phyloP scores from a whole-genome alignment of 2,888 invertebrate genomes.

The Torymus auratus region DNA sequence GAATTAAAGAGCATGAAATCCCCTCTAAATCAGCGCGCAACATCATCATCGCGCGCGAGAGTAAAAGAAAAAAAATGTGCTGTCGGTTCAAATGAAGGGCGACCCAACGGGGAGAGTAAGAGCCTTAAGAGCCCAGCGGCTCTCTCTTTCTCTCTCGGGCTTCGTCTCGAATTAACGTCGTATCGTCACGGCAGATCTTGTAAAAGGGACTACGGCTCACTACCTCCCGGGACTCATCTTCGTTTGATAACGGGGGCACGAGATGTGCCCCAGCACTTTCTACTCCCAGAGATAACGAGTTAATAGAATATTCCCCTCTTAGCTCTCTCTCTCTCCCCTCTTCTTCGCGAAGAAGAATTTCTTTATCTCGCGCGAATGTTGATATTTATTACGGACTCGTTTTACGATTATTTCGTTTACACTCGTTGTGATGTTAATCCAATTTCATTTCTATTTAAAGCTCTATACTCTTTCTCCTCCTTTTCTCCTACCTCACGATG shows the following conservation, averaged over 20 bases:
- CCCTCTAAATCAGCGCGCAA: slow-evolving; percentile 19
- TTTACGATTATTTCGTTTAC: no score
- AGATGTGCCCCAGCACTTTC: slow-evolving; percentile 1
- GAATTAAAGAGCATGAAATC: not conserved
- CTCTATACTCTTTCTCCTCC: no score
- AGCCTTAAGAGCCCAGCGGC: slow-evolving; percentile 1
- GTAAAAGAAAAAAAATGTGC: slow-evolving; percentile 43
- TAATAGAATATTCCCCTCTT: slow-evolving; percentile 30
- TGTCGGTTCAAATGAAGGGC: slow-evolving; percentile 25
- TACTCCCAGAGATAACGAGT: slow-evolving; percentile 18
- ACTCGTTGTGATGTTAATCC: no score
- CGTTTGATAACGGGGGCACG: slow-evolving; percentile 16
- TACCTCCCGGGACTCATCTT: slow-evolving; percentile 20
- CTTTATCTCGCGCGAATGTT: not conserved
- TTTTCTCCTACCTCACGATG: no score
- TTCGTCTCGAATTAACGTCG: slow-evolving; percentile 47
- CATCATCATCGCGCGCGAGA: slow-evolving; percentile 17
- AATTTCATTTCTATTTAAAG: no score
- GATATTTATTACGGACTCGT: no score
- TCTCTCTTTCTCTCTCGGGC: not conserved
- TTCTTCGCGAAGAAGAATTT: not conserved
- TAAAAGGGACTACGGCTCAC: not conserved
- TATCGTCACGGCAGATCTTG: slow-evolving; percentile 44
- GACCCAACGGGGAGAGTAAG: not conserved
- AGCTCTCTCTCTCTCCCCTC: not conserved